A percentile compares a stretch with the other conserved stretches of the same genome.
Evolutionary conservation across 1,140 invertebrate species (phyloP).

Genomic region (Caenorhabditis latens): DNA sequence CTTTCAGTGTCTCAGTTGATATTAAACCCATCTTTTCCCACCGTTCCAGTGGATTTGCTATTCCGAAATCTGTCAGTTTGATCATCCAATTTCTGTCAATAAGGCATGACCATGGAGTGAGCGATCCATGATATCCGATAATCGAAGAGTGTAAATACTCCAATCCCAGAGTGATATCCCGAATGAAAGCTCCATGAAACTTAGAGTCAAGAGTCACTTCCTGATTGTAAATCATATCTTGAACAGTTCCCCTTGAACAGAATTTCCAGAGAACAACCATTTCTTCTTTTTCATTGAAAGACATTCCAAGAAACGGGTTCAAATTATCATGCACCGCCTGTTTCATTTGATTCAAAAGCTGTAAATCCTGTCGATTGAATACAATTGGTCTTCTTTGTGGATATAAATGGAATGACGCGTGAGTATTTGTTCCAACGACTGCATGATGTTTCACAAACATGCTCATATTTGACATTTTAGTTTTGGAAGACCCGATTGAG

Average conservation of each 20-base stretch:
- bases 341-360: slow-evolving; percentile 70
- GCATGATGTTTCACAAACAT: slow-evolving; percentile 76
- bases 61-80: slow-evolving; percentile 75
- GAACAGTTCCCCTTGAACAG: slow-evolving; percentile 75
- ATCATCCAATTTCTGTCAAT: slow-evolving; percentile 78
- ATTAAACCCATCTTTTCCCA: slow-evolving; percentile 77
- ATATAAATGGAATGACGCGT: slow-evolving; percentile 76
- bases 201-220: slow-evolving; percentile 72
- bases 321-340: slow-evolving; percentile 75
- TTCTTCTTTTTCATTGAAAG: slow-evolving; percentile 77
- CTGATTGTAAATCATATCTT: slow-evolving; percentile 77
- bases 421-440: slow-evolving; percentile 76
- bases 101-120: slow-evolving; percentile 75
- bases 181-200: slow-evolving; percentile 76
- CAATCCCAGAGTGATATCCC: slow-evolving; percentile 76
- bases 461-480: slow-evolving; percentile 76
- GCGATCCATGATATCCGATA: slow-evolving; percentile 76
- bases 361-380: slow-evolving; percentile 72
- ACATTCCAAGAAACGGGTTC: slow-evolving; percentile 76
- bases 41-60: slow-evolving; percentile 74
- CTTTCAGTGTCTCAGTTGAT: slow-evolving; percentile 73
- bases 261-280: slow-evolving; percentile 77
- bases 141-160: slow-evolving; percentile 75
- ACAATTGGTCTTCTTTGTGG: slow-evolving; percentile 74
- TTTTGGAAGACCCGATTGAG: slow-evolving; percentile 75